phyloP scores from a whole-genome alignment of 2,113 vertebrate genomes.

The Noctilio leporinus region DNA sequence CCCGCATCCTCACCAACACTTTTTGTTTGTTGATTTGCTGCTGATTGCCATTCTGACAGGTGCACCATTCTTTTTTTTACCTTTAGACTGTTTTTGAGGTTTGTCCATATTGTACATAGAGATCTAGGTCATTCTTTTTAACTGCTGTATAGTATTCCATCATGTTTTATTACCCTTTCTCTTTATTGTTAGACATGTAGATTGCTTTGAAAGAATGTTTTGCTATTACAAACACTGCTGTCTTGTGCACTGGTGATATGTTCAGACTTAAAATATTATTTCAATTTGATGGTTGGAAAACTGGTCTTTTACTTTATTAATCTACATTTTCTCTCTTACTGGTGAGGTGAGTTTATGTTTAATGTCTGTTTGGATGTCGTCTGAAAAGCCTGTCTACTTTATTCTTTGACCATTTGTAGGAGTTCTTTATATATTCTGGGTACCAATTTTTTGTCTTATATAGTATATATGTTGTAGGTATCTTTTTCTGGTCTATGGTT shows the following conservation, averaged over 20 bases:
- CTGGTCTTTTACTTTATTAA: not conserved
- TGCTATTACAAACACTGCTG: not conserved
- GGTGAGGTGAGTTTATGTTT: not conserved
- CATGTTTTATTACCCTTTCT: not conserved
- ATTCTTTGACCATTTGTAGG: not conserved
- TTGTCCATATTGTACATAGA: not conserved
- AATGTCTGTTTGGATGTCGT: not conserved
- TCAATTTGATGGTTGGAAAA: not conserved
- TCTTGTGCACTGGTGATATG: not conserved
- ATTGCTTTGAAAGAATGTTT: constrained; percentile 3
- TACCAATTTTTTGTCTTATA: not conserved
- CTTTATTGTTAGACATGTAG: not conserved
- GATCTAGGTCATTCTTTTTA: not conserved
- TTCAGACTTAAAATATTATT: constrained; percentile 8
- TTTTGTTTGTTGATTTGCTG: no score
- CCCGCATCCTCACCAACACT: no score
- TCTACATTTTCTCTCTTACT: not conserved
- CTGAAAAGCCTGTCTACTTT: not conserved
- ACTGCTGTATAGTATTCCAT: not conserved
- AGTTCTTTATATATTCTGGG: not conserved
- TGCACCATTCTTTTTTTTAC: not conserved
- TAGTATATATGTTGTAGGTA: not conserved
- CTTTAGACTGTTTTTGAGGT: not conserved
- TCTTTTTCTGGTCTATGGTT: not conserved
- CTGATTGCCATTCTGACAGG: no score